Conservation (phyloP, 2,113 vertebrate species). For the Thomomys bottae region DNA sequence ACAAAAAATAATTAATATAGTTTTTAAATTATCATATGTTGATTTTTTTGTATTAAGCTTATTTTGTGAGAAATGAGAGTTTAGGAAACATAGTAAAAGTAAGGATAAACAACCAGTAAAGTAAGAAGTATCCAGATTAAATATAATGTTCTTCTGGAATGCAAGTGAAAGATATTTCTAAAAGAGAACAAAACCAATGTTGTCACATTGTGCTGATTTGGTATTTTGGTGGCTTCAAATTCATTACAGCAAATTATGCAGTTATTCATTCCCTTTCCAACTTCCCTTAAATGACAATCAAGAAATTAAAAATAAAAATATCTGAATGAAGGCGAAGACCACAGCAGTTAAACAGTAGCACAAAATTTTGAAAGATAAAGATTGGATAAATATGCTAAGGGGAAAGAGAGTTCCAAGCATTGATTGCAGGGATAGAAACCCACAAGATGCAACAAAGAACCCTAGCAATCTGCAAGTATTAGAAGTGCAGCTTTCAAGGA, state of each 20-base stretch:
- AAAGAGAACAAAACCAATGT: neutral
- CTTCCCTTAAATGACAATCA: constrained; percentile 12
- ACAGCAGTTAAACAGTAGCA: neutral
- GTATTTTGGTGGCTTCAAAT: neutral
- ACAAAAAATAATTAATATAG: neutral
- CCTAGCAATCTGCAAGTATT: neutral
- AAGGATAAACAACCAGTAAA: neutral
- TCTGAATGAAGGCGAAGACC: neutral
- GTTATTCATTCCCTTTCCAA: neutral
- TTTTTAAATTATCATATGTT: constrained; percentile 23
- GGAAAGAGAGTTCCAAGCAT: neutral
- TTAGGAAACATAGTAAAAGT: neutral
- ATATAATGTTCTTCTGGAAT: neutral
- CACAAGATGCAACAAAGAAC: neutral
- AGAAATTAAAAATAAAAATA: neutral
- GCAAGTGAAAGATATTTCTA: neutral
- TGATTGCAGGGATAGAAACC: neutral
- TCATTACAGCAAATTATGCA: neutral
- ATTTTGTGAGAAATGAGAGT: constrained; percentile 3
- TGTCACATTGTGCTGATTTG: neutral
- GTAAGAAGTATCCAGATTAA: neutral
- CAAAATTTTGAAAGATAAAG: neutral
- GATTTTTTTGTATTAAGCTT: constrained; percentile 2
- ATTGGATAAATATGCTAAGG: neutral
- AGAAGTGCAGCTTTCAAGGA: neutral